Conservation (phyloP, 2,888 invertebrate genomes). For the Caradrina clavipalpis region DNA sequence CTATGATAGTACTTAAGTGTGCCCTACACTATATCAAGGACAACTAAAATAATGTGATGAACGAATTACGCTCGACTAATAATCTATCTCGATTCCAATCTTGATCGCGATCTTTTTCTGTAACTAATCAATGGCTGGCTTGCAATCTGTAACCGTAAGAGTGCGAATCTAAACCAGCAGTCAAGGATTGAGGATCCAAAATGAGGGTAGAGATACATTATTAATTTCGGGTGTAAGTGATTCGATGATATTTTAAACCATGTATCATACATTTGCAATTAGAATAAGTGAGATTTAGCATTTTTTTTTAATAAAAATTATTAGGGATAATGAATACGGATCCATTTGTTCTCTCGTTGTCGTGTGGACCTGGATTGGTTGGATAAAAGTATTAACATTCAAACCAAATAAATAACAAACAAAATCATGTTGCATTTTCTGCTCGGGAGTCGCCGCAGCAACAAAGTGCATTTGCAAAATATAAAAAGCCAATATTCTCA, state of each 20-base stretch:
- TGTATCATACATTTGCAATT: slow-evolving; percentile 45
- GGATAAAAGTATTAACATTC: not conserved
- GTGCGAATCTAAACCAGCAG: not conserved
- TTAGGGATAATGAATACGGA: slow-evolving; percentile 34
- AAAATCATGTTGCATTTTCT: not conserved
- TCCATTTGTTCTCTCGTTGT: slow-evolving; percentile 29
- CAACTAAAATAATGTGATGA: slow-evolving; percentile 58
- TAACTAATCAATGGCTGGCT: not conserved
- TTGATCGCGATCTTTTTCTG: not conserved
- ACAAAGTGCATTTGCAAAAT: not conserved
- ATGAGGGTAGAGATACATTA: not conserved
- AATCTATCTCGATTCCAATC: not conserved
- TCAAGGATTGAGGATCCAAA: not conserved
- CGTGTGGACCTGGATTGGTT: slow-evolving; percentile 24
- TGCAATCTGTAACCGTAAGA: not conserved
- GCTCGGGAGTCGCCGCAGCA: not conserved
- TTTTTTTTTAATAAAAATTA: slow-evolving; percentile 56
- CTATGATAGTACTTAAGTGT: slow-evolving; percentile 61
- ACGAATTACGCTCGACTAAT: slow-evolving; percentile 5
- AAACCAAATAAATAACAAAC: not conserved
- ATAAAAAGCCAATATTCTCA: not conserved
- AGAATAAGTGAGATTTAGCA: slow-evolving; percentile 59
- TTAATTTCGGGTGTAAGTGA: slow-evolving; percentile 26
- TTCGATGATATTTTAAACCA: slow-evolving; percentile 35
- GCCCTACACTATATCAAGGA: slow-evolving; percentile 44